These are phyloP conservation scores for Phrynocephalus forsythii DNA, from an alignment of 2,797 vertebrate species.

Conservation along the genomic window DNA sequence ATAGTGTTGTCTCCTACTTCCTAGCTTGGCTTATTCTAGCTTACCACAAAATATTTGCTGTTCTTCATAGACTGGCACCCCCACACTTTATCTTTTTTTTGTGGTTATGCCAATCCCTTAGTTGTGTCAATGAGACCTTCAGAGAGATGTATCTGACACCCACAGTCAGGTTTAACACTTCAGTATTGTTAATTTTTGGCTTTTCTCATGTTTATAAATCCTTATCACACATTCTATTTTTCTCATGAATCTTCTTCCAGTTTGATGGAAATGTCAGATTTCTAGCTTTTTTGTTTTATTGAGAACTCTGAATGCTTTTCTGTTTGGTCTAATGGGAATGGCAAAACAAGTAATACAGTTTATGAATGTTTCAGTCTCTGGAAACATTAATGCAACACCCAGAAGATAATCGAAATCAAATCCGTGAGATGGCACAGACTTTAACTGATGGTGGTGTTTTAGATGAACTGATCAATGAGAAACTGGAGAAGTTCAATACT, in stretches of 20 bases:
- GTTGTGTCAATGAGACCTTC: too few relatives aligned
- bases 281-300: constrained; percentile 14
- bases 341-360: constrained; percentile 29
- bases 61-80: too few relatives aligned
- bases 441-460: constrained; percentile 96
- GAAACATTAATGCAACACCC: constrained; percentile 90
- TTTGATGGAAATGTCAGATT: not conserved
- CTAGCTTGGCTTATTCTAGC: too few relatives aligned
- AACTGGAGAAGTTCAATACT: constrained; percentile 92
- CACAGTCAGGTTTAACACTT: too few relatives aligned
- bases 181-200: too few relatives aligned
- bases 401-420: constrained; percentile 96
- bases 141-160: too few relatives aligned
- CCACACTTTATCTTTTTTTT: too few relatives aligned
- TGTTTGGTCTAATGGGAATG: not conserved
- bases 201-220: too few relatives aligned
- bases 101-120: too few relatives aligned
- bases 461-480: constrained; percentile 94
- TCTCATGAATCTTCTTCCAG: not conserved
- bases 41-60: too few relatives aligned
- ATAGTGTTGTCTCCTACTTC: too few relatives aligned
- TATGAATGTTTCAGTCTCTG: constrained; percentile 81
- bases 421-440: constrained; percentile 93
- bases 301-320: not conserved
- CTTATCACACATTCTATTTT: not conserved